phyloP scores from a whole-genome alignment of 92 coral and sea anemone genomes.

The Porites cylindrica region DNA sequence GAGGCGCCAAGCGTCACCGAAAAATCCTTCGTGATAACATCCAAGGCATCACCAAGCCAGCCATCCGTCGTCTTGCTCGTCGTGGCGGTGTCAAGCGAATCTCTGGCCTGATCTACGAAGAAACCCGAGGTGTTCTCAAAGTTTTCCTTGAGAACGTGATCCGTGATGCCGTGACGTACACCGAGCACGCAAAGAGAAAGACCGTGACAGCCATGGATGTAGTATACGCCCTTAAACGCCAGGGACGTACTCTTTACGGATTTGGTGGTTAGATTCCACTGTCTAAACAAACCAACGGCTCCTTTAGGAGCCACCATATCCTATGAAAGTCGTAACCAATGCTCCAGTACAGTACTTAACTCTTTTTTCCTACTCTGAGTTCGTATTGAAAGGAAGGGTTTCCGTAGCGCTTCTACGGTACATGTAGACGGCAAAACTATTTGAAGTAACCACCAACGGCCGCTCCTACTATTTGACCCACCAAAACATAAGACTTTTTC shows the following conservation, averaged over 20 bases:
- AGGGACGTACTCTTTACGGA: slow-evolving; percentile 95
- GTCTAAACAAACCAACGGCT: slow-evolving; percentile 19
- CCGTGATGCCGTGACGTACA: slow-evolving; percentile 98
- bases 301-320: slow-evolving; percentile 53
- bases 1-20: slow-evolving; percentile 98
- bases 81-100: slow-evolving; percentile 96
- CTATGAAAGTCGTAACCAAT: too few relatives aligned
- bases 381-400: too few relatives aligned
- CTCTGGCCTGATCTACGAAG: slow-evolving; percentile 84
- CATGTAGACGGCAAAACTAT: too few relatives aligned
- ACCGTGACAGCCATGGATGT: slow-evolving; percentile 97
- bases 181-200: slow-evolving; percentile 97
- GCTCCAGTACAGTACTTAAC: too few relatives aligned
- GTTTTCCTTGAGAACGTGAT: slow-evolving; percentile 95
- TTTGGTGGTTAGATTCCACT: slow-evolving; percentile 74
- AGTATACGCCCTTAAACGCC: slow-evolving; percentile 91
- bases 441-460: too few relatives aligned
- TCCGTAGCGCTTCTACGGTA: too few relatives aligned
- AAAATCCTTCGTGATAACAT: slow-evolving; percentile 72
- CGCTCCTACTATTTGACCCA: too few relatives aligned
- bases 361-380: too few relatives aligned
- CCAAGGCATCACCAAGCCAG: slow-evolving; percentile 90
- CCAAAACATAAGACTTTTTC: too few relatives aligned
- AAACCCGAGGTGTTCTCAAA: slow-evolving; percentile 95
- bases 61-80: slow-evolving; percentile 95